phyloP scores from a whole-genome alignment of 1,140 invertebrate species.

The Tetragonula clypearis region DNA sequence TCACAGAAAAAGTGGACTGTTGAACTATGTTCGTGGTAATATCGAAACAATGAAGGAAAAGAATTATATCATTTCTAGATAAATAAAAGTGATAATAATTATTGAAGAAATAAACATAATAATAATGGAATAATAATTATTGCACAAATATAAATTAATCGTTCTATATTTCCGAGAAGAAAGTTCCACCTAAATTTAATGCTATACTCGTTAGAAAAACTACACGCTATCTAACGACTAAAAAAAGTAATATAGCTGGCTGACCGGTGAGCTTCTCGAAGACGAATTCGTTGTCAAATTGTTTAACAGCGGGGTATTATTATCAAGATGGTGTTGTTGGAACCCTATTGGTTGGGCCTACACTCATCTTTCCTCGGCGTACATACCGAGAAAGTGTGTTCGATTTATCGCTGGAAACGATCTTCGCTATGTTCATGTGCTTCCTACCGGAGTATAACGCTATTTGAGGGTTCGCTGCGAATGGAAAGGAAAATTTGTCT shows the following conservation, averaged over 20 bases:
- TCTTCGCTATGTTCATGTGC: slow-evolving; percentile 47
- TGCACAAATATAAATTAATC: background rate
- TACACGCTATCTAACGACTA: slow-evolving; percentile 8
- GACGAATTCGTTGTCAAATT: slow-evolving; percentile 75
- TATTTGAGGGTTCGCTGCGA: slow-evolving; percentile 46
- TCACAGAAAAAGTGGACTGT: too few relatives aligned
- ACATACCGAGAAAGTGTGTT: slow-evolving; percentile 49
- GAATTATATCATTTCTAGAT: background rate
- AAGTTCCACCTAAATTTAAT: background rate
- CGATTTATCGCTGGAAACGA: slow-evolving; percentile 58
- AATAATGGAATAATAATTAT: background rate
- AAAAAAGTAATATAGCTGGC: slow-evolving; percentile 9
- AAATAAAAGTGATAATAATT: background rate
- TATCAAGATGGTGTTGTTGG: slow-evolving; percentile 71
- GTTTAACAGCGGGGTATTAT: slow-evolving; percentile 73
- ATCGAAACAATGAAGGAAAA: background rate
- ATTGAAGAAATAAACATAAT: too few relatives aligned
- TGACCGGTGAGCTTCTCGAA: slow-evolving; percentile 35
- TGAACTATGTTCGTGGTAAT: background rate
- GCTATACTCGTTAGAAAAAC: background rate
- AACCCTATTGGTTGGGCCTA: slow-evolving; percentile 38
- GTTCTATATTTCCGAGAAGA: background rate
- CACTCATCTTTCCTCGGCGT: slow-evolving; percentile 55
- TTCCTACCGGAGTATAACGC: slow-evolving; percentile 50
- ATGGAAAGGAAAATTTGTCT: slow-evolving; percentile 50